Base-by-base conservation (phyloP, 2,888 invertebrate species). In the Byasa hedistus region DNA sequence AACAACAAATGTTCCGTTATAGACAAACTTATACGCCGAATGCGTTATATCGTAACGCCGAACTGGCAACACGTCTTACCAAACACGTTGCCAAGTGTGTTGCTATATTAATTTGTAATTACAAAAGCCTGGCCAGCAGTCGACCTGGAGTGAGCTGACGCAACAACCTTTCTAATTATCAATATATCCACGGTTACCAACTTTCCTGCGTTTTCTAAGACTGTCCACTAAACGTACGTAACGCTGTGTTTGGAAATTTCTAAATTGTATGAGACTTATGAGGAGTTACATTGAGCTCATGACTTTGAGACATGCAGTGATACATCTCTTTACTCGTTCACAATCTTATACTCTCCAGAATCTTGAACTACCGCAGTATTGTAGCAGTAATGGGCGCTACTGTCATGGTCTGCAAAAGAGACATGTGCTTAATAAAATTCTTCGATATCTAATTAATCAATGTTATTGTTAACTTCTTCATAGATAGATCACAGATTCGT, bases 101-200 rank as follows among this genome's bases (percentile, higher is more conserved):
- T 69, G 71, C 62, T 70, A 65, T 71, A 70, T 69, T 70, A 68
- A 72, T 68, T 70, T 66, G 71, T 74, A 73, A 73, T 76, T 76
- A 74, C 75, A 76, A 73, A 74, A 74, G 70, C 62, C 69, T 67
- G 59, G 68, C 61, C 65, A 61, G 68, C 69, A 70, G 70, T 71
- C 69, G 70, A 64, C 66, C 65, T 24, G 51, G 52, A 60, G 10
- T 58, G 57, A 21, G 65, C 56, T 72, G 71, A 69, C 66, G 70
- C 69, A 73, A 74, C 55, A 44, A 58, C 68, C 71, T 71, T 70
- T 73, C 72, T 69, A 72, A 72, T 72, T 70, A 70, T 71, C 66
- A 67, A 72, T 70, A n/a, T n/a, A 70, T 73, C 68, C 62, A 64
- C 54, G 58, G 64, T 64, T 54, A 58, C 51, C 63, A 63, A 51